Evolutionary conservation across 2,888 invertebrate species (phyloP).

Genomic region (Neoascia interrupta): DNA sequence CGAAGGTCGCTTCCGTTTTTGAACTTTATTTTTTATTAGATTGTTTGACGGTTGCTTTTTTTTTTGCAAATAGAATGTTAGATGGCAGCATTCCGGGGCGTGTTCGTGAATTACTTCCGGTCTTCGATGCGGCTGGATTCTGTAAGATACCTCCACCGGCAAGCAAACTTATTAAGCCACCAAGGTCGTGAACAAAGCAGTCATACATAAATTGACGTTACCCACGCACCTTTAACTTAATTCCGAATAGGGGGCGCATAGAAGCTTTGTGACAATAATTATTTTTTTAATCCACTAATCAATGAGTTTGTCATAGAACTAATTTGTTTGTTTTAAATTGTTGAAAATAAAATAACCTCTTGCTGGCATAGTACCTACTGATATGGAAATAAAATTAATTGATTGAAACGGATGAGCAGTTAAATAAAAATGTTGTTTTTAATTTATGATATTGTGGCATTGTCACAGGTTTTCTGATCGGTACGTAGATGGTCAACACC

Average conservation of each 20-base stretch:
- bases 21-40: constrained; percentile 14
- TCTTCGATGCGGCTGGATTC: constrained; percentile 92
- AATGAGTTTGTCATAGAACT: constrained; percentile 40
- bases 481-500: too few species aligned
- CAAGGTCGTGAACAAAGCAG: constrained; percentile 74
- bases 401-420: constrained; percentile 38
- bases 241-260: constrained; percentile 44
- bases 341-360: constrained; percentile 40
- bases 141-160: constrained; percentile 90
- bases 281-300: constrained; percentile 55
- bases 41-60: constrained; percentile 31
- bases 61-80: constrained; percentile 81
- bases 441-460: too few species aligned
- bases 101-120: constrained; percentile 87
- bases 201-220: constrained; percentile 20
- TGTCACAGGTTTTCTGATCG: too few species aligned
- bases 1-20: constrained; percentile 76
- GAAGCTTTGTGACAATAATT: constrained; percentile 25
- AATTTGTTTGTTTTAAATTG: constrained; percentile 57
- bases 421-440: constrained; percentile 16
- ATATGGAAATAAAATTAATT: constrained; percentile 62
- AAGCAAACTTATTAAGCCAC: constrained; percentile 87
- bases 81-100: constrained; percentile 86
- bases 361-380: constrained; percentile 35
- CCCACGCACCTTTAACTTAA: constrained; percentile 64